A percentile compares a stretch with the other conserved stretches of the same genome.
phyloP scores from a whole-genome alignment of 2,113 vertebrate species.

The Meriones unguiculatus region DNA sequence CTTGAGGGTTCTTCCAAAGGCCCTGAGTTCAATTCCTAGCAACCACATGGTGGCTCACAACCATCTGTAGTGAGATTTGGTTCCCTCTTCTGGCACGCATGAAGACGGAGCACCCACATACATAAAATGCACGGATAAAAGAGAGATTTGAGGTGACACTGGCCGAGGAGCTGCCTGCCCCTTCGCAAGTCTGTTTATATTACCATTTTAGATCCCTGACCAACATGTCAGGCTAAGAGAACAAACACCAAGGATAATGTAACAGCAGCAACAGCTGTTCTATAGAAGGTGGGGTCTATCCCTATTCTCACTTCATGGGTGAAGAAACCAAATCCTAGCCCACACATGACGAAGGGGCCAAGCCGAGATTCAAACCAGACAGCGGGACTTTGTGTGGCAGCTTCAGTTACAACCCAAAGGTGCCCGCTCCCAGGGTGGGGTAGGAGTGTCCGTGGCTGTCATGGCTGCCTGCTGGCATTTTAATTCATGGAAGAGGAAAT shows the following conservation, averaged over 20 bases:
- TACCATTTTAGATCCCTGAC: background rate
- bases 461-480: conserved; percentile 28
- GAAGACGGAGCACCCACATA: no score
- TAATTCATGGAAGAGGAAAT: conserved; percentile 13
- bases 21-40: no score
- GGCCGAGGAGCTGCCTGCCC: background rate
- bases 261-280: no score
- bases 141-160: background rate
- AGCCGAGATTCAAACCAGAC: background rate
- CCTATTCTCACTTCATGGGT: background rate
- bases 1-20: no score
- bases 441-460: background rate
- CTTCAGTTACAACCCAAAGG: background rate
- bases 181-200: background rate
- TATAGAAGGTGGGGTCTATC: background rate
- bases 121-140: no score
- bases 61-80: no score
- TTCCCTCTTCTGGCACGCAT: no score
- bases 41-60: no score
- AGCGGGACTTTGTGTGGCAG: background rate
- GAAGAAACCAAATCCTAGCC: background rate
- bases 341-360: background rate
- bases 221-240: background rate
- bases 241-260: background rate
- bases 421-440: background rate